Percentiles rank a stretch among this genome's conserved stretches.
phyloP scores from a whole-genome alignment of 2,888 invertebrate genomes.

The Chrysolina americana region DNA sequence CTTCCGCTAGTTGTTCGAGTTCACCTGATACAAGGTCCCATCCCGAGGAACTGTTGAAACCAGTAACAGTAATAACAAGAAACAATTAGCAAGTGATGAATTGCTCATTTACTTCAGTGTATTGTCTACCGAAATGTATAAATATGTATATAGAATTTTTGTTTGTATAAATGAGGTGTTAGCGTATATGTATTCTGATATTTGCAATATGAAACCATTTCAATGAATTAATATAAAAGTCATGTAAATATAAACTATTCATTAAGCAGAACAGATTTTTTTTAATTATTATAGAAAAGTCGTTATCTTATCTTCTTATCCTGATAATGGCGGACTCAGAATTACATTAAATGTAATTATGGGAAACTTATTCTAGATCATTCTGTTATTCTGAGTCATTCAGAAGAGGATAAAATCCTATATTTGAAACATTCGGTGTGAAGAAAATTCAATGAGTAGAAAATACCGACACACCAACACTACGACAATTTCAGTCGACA shows the following conservation, averaged over 20 bases:
- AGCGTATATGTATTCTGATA: background rate
- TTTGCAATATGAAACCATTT: background rate
- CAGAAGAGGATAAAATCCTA: no score
- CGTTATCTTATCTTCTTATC: no score
- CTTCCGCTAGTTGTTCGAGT: conserved; percentile 48
- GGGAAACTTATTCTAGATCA: no score
- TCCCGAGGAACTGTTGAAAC: conserved; percentile 65
- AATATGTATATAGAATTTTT: background rate
- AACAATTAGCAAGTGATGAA: conserved; percentile 43
- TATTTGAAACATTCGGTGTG: no score
- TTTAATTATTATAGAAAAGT: no score
- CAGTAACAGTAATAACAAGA: conserved; percentile 67
- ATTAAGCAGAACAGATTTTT: background rate
- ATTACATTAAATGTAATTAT: no score
- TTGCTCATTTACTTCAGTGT: conserved; percentile 18
- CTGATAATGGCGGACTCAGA: no score
- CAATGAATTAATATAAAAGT: background rate
- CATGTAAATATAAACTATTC: background rate
- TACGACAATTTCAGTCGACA: no score
- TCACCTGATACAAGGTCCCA: conserved; percentile 48
- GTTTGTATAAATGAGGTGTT: conserved; percentile 8
- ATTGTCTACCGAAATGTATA: conserved; percentile 10
- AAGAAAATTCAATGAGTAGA: no score
- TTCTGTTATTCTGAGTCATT: no score
- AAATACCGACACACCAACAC: no score